Base-by-base conservation (phyloP, 1,140 invertebrate genomes). In the Eurosta solidaginis region DNA sequence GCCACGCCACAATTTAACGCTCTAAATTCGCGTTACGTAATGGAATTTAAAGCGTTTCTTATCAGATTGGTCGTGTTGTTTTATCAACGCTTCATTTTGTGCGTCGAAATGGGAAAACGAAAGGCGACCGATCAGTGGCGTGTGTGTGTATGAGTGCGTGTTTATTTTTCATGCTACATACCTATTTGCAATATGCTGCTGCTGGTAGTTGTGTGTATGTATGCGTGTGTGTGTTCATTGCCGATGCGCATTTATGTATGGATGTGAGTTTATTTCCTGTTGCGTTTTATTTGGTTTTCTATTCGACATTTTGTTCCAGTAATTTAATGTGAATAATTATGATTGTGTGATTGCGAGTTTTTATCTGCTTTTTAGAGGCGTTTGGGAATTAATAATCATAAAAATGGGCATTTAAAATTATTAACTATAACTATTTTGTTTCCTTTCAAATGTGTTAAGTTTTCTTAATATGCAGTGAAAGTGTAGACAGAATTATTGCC, bases 51-150 rank as follows among this genome's bases (percentile, higher is more conserved):
- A 75, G 74, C 74, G 74, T 75, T 50, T 36, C 74, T 75, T 75
- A 75, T 75, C 74, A 75, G 74, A 75, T 75, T 75, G 74, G 42
- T 75, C 59, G 74, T 75, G 74, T 50, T 75, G 47, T 75, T 75
- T 75, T 75, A 75, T 75, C 74, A 75, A 75, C 74, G 74, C 42
- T 50, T 75, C 74, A 50, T 75, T 75, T 75, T 45, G 47, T 50
- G 74, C 47, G 42, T 75, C 74, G 59, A 68, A 68, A 68, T n/a
- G 54, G 59, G 59, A 9, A 20, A 63, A 63, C 29, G 54, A 63
- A 63, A 63, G 54, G 59, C 33, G 59, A 10, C 25, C 33, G 12
- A n/a, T n/a, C n/a, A n/a, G 54, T 7, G 3, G 14, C 45, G 1
- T 36, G 25, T 25, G 25, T 17, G 33, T 22, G 33, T 68, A 22